A percentile compares a stretch with the other conserved stretches of the same genome.
phyloP scores from a whole-genome alignment of 2,888 invertebrate species.

The Cyclophora punctaria region DNA sequence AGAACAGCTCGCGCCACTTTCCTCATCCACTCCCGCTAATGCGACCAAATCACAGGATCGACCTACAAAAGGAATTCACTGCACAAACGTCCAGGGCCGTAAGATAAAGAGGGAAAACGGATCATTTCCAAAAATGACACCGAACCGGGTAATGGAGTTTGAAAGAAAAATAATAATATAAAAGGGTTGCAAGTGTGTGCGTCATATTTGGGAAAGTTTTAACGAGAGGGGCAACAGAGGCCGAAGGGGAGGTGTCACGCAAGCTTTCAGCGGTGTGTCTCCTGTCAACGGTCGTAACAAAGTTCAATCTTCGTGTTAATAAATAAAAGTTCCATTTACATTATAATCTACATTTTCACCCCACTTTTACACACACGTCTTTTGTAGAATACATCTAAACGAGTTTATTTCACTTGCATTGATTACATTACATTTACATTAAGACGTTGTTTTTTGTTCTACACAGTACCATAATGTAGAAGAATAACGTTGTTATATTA shows the following conservation, averaged over 20 bases:
- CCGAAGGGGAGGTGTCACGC: slow-evolving; percentile 44
- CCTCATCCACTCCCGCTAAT: slow-evolving; percentile 45
- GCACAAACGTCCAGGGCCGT: slow-evolving; percentile 29
- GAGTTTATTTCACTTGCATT: not conserved
- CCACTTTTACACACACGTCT: too few species aligned
- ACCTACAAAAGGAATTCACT: slow-evolving; percentile 39
- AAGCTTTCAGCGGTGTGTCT: slow-evolving; percentile 51
- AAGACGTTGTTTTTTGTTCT: slow-evolving; percentile 1
- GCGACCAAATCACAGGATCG: slow-evolving; percentile 48
- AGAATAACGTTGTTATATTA: slow-evolving; percentile 6
- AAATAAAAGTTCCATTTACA: slow-evolving; percentile 19
- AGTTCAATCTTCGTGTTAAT: slow-evolving; percentile 26
- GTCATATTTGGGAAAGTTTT: slow-evolving; percentile 64
- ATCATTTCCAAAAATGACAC: slow-evolving; percentile 41
- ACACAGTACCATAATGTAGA: slow-evolving; percentile 4
- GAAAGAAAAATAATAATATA: slow-evolving; percentile 42
- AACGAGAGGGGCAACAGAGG: slow-evolving; percentile 52
- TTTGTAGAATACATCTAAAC: too few species aligned
- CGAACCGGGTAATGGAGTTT: slow-evolving; percentile 36
- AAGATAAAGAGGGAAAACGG: slow-evolving; percentile 38
- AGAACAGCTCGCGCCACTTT: slow-evolving; percentile 24
- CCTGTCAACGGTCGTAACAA: slow-evolving; percentile 40
- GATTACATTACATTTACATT: too few species aligned
- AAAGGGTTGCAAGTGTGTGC: slow-evolving; percentile 55
- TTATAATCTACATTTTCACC: not conserved